Evolutionary conservation across 2,888 invertebrate species (phyloP).

Genomic region (Oasisia sp.): DNA sequence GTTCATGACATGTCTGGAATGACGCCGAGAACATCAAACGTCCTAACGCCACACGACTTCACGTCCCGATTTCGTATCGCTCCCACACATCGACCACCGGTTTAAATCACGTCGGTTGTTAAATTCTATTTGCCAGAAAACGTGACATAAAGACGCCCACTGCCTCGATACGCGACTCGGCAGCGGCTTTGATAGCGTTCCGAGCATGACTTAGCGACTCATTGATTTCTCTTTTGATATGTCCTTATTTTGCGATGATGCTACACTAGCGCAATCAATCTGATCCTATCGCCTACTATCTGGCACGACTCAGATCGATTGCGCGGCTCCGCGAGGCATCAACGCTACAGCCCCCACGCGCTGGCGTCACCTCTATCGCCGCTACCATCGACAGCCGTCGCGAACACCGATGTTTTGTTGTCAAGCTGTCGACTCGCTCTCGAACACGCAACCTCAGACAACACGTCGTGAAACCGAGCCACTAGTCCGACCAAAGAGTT

Average conservation of each 20-base stretch:
- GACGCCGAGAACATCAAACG: background rate
- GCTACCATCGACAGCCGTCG: background rate
- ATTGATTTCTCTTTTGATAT: slow-evolving; percentile 10
- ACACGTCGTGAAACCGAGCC: background rate
- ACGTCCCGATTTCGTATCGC: background rate
- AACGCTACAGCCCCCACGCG: background rate
- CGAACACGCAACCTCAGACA: background rate
- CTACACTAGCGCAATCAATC: slow-evolving; percentile 17
- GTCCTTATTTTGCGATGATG: slow-evolving; percentile 6
- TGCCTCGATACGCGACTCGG: background rate
- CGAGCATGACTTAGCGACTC: background rate
- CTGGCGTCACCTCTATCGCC: background rate
- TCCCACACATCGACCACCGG: background rate
- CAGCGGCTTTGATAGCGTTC: background rate
- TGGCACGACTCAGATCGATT: background rate
- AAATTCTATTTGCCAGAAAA: background rate
- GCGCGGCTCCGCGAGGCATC: background rate
- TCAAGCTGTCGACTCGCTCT: background rate
- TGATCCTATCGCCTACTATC: background rate
- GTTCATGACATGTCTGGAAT: background rate
- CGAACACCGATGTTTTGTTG: background rate
- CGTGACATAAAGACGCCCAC: background rate
- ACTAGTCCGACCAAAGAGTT: too few relatives aligned
- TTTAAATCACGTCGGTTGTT: background rate
- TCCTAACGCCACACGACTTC: background rate